Evolutionary conservation across 2,888 invertebrate species (phyloP).

Genomic region (Enchytraeus crypticus): DNA sequence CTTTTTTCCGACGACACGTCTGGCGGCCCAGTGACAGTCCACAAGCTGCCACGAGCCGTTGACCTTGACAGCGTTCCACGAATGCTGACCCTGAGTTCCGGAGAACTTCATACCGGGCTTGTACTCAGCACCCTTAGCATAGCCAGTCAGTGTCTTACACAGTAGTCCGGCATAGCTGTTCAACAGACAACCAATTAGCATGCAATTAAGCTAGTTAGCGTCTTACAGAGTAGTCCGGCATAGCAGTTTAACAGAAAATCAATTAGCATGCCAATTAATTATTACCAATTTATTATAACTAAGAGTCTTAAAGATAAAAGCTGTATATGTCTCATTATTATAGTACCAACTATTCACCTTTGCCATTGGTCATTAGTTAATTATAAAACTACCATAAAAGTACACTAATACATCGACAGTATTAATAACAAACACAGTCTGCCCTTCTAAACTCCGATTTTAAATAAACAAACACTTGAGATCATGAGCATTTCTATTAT

Average conservation of each 20-base stretch:
- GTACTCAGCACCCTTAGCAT: conserved; percentile 49
- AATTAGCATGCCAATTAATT: too few relatives aligned
- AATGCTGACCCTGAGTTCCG: conserved; percentile 46
- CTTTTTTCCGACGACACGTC: conserved; percentile 48
- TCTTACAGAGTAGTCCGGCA: conserved; percentile 47
- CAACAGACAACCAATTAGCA: conserved; percentile 1
- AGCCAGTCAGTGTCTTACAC: conserved; percentile 48
- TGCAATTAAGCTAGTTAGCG: conserved; percentile 49
- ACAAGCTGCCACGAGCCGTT: conserved; percentile 48
- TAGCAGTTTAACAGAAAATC: conserved; percentile 34
- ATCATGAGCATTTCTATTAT: too few relatives aligned
- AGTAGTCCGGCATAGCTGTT: conserved; percentile 48
- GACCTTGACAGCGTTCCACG: conserved; percentile 49
- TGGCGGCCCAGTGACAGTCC: conserved; percentile 49
- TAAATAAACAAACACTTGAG: too few relatives aligned
- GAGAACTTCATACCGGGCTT: conserved; percentile 46
- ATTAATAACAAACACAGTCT: too few relatives aligned
- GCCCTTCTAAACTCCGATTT: too few relatives aligned
- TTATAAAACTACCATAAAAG: too few relatives aligned
- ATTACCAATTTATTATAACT: too few relatives aligned
- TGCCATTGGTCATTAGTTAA: too few relatives aligned
- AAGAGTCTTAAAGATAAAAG: too few relatives aligned
- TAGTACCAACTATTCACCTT: too few relatives aligned
- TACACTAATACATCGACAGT: background rate
- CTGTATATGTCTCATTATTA: too few relatives aligned